Evolutionary conservation across 2,888 invertebrate species (phyloP), one percentile per base, ranked within the genome.

Genomic region (Mythimna pallens): DNA sequence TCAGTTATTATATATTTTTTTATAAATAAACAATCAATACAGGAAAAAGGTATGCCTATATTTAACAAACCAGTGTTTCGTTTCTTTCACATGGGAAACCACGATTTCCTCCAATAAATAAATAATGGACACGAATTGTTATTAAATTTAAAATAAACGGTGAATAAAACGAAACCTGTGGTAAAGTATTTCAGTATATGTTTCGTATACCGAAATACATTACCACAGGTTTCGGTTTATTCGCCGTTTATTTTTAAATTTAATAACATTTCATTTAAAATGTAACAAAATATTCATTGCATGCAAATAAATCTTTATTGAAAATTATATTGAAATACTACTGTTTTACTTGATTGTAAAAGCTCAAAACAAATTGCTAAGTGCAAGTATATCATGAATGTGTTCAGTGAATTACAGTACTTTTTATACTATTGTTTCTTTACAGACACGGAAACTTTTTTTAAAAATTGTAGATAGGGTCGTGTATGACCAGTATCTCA

Each of bases 71-170:
- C 64, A 17, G 73, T 54, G 73, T 73, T 50, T 7, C 30, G 30
- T 20, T 30, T 63, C 30, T 14, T 65, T 62, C 80, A 65, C 43
- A n/a, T 25, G 10, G 36, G 9, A 57, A 58, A 62, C 77, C 80
- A 62, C 80, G 22, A 52, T 66, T 54, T 74, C 66, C 80, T 47
- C 12, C 36, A 63, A 54, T 72, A 72, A 63, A 76, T 76, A 47
- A 22, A 52, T 58, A 36, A 74, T 66, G 30, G 30, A 6, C 8
- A 52, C 22, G 34, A 30, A 30, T 3, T 25, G 25, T 25, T 25
- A 25, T 25, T 25, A 25, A 25, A 25, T 25, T 25, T 25, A 25
- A 25, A 1, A 25, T 25, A 25, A 25, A 25, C 25, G 25, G 25
- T 25, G 25, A 25, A 25, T 25, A 25, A 25, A 57, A 65, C 17